Percentiles rank a stretch among this genome's conserved stretches.
Evolutionary conservation across 2,888 invertebrate genomes (phyloP).

Genomic region (Lysandra bellargus): DNA sequence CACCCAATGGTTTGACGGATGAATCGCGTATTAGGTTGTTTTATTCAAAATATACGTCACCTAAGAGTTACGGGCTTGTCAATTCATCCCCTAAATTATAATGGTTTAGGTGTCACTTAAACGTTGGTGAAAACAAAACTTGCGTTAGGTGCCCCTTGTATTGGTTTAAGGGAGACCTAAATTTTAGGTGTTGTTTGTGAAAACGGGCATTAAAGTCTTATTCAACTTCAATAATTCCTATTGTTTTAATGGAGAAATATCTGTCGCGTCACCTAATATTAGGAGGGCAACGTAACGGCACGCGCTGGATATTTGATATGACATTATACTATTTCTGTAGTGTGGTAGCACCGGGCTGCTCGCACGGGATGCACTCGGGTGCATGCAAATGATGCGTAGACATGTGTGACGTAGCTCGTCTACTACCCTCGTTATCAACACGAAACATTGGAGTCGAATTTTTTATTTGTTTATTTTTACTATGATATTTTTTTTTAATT

Average conservation of each 20-base stretch:
- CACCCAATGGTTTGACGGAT: too few relatives aligned
- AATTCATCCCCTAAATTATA: too few relatives aligned
- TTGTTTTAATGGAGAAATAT: slow-evolving; percentile 8
- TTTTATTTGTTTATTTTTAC: slow-evolving; percentile 21
- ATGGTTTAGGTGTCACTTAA: too few relatives aligned
- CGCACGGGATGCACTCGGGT: slow-evolving; percentile 63
- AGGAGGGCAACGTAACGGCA: slow-evolving; percentile 47
- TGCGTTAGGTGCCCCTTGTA: too few relatives aligned
- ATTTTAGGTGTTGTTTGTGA: too few relatives aligned
- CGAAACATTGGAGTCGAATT: slow-evolving; percentile 51
- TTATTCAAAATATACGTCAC: too few relatives aligned
- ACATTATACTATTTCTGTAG: slow-evolving; percentile 75
- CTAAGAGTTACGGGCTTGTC: too few relatives aligned
- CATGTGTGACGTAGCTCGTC: slow-evolving; percentile 65
- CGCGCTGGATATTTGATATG: slow-evolving; percentile 71
- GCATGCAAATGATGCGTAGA: slow-evolving; percentile 77
- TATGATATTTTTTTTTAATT: neutral
- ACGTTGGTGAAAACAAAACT: too few relatives aligned
- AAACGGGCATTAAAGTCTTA: too few relatives aligned
- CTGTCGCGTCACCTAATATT: slow-evolving; percentile 30
- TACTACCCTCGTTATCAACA: slow-evolving; percentile 60
- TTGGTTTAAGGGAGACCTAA: too few relatives aligned
- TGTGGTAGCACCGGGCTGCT: slow-evolving; percentile 41
- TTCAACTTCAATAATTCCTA: neutral
- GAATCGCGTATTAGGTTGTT: too few relatives aligned